Percentiles rank a stretch among this genome's conserved stretches.
Evolutionary conservation across 2,888 invertebrate genomes (phyloP).

Genomic region (Standfussiana lucernea): DNA sequence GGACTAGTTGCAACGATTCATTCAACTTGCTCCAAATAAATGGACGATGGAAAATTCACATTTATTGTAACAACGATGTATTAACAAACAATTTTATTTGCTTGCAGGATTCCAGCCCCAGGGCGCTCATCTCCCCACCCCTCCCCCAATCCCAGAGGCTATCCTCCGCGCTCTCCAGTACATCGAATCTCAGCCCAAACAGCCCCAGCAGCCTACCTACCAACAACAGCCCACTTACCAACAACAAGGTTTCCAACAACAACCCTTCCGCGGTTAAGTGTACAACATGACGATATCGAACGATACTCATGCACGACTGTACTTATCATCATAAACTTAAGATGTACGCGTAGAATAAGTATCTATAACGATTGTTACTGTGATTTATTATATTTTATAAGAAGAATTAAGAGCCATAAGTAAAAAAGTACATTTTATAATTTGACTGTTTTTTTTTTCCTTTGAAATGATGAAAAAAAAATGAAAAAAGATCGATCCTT

Average conservation of each 20-base stretch:
- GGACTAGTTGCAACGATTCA: not conserved
- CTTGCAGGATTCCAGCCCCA: constrained; percentile 91
- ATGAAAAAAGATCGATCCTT: not conserved
- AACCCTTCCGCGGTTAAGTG: constrained; percentile 81
- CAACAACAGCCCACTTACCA: constrained; percentile 64
- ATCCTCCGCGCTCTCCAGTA: constrained; percentile 89
- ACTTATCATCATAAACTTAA: constrained; percentile 70
- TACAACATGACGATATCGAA: constrained; percentile 39
- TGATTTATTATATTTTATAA: constrained; percentile 85
- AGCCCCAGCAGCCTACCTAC: constrained; percentile 75
- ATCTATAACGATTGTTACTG: constrained; percentile 82
- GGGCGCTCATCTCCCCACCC: constrained; percentile 92
- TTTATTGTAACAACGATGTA: not conserved
- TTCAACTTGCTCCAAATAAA: not conserved
- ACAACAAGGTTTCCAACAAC: constrained; percentile 64
- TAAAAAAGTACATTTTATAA: constrained; percentile 50
- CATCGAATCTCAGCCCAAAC: constrained; percentile 76
- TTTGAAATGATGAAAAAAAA: not conserved
- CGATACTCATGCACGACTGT: constrained; percentile 67
- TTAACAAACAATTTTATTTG: constrained; percentile 27
- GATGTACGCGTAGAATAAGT: constrained; percentile 71
- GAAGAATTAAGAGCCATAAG: constrained; percentile 70
- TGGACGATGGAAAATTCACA: not conserved
- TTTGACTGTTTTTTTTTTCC: constrained; percentile 40
- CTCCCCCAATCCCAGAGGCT: constrained; percentile 91